A percentile compares a stretch with the other conserved stretches of the same genome.
Conservation (phyloP, 2,888 invertebrate genomes). For the Morpho helenor region DNA sequence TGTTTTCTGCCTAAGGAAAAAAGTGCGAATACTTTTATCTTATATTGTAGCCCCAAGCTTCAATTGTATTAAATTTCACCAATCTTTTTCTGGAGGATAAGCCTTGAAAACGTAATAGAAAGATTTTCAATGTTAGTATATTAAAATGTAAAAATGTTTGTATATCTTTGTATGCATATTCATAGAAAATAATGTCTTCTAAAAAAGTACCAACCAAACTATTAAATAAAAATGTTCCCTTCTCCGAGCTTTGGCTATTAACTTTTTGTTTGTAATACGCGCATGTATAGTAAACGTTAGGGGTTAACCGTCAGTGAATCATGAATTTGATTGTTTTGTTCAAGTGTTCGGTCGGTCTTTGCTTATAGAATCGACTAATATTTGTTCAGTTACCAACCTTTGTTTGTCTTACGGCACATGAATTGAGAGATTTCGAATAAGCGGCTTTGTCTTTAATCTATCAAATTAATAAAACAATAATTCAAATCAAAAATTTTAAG, state of each 20-base stretch:
- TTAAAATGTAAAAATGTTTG: too few relatives aligned
- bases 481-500: too few relatives aligned
- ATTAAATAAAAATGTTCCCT: slow-evolving; percentile 27
- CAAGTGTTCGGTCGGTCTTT: slow-evolving; percentile 35
- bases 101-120: too few relatives aligned
- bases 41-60: too few relatives aligned
- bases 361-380: slow-evolving; percentile 38
- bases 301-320: slow-evolving; percentile 38
- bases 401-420: slow-evolving; percentile 2
- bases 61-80: too few relatives aligned
- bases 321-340: slow-evolving; percentile 41
- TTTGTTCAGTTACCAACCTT: slow-evolving; percentile 10
- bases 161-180: too few relatives aligned
- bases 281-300: slow-evolving; percentile 21
- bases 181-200: slow-evolving; percentile 25
- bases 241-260: slow-evolving; percentile 23
- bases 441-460: too few relatives aligned
- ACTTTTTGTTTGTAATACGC: slow-evolving; percentile 24
- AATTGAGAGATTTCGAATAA: slow-evolving; percentile 2
- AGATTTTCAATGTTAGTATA: too few relatives aligned
- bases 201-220: slow-evolving; percentile 31
- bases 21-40: too few relatives aligned
- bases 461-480: too few relatives aligned
- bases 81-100: too few relatives aligned
- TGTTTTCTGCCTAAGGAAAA: too few relatives aligned